A percentile compares a stretch with the other conserved stretches of the same genome.
Conservation (phyloP, 1,140 invertebrate genomes). For the Bombyx mori region DNA sequence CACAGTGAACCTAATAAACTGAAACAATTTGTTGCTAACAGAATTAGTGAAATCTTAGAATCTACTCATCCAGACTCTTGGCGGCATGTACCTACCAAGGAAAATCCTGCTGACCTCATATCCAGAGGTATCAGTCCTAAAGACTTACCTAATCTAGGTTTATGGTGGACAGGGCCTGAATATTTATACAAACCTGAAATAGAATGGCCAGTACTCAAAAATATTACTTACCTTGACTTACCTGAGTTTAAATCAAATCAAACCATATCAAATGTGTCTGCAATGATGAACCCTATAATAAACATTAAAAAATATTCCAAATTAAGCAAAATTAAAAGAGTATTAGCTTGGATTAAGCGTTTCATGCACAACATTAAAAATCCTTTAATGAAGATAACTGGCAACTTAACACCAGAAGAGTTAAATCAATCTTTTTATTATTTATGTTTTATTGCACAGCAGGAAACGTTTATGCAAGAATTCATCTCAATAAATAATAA, state of each 20-base stretch:
- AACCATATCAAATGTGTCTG: background rate
- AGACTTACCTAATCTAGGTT: slow-evolving; percentile 11
- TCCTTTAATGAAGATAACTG: background rate
- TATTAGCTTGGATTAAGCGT: background rate
- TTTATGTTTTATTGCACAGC: background rate
- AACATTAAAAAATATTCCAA: background rate
- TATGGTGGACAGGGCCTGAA: slow-evolving; percentile 14
- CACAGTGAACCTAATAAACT: slow-evolving; percentile 19
- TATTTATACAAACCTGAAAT: background rate
- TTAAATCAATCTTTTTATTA: background rate
- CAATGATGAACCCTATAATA: background rate
- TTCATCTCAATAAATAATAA: background rate
- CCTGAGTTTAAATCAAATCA: background rate
- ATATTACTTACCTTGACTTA: background rate
- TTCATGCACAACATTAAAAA: background rate
- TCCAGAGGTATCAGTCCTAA: slow-evolving; percentile 17
- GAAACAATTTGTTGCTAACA: slow-evolving; percentile 50
- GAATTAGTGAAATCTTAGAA: slow-evolving; percentile 37
- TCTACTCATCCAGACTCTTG: slow-evolving; percentile 21
- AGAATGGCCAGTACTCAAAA: background rate
- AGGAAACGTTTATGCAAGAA: too few species aligned
- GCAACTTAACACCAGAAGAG: background rate
- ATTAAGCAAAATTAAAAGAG: background rate
- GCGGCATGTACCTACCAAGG: slow-evolving; percentile 9
- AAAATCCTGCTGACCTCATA: slow-evolving; percentile 30